Evolutionary conservation across 2,113 vertebrate genomes (phyloP), one percentile per base, ranked within the genome.

Genomic region (Tichodroma muraria): DNA sequence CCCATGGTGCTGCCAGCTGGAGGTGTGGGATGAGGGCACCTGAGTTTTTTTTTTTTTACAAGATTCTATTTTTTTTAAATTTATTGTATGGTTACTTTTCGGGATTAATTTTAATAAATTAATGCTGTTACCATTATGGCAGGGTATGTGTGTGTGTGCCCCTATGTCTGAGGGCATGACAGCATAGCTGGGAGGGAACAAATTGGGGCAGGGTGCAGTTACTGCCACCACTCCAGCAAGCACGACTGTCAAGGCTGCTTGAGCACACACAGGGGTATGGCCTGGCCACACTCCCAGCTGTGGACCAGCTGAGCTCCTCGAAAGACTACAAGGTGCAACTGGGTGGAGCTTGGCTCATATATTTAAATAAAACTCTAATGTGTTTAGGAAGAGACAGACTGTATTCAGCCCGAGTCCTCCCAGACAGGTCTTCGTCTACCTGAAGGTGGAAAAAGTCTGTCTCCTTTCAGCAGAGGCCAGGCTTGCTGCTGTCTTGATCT

Each of bases 51-150:
- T 97, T 97, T 97, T 97, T 97, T 96, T 94, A 97, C 94, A 97
- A 97, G 93, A 97, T 97, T 97, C 89, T 97, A 97, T 97, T 97
- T 97, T 97, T 97, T 95, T 97, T 96, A 97, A 97, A 95, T 89
- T 97, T 97, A 96, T 96, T 97, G 96, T 96, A 97, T 37, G 91
- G 96, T 96, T 97, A 95, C 96, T 95, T 97, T 95, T 97, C 61
- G 59, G 96, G 94, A 96, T 97, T 97, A 94, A 96, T 97, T 97
- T 97, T 97, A 97, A 97, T 97, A 97, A 97, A 97, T 97, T 97
- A 97, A 97, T 94, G 95, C 95, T 96, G 96, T 96, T 97, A 97
- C 89, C 96, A 95, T 95, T 96, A 94, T 11, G 22, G 37, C 20
- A 6, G 44, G 15, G 40, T 4, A 0, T 7, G 6, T 4, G 22